Conservation (phyloP, 2,797 vertebrate species). For the Tangara arthus region DNA sequence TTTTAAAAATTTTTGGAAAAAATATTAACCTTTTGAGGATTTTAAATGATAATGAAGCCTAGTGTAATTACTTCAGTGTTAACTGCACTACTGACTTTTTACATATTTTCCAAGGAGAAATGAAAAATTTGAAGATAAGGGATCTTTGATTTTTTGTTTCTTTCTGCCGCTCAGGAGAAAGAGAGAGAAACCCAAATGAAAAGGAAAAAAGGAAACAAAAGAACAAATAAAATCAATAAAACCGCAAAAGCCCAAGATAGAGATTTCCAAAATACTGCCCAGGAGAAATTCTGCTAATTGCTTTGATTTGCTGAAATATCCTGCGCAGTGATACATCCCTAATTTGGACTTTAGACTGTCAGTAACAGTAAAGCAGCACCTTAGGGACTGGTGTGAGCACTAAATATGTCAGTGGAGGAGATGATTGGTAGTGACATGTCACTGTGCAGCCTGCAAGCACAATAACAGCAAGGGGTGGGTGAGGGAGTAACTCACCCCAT, state of each 20-base stretch:
- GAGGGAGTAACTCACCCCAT: neutral
- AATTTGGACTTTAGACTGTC: neutral
- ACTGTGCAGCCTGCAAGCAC: neutral
- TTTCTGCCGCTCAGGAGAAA: neutral
- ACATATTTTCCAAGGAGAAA: neutral
- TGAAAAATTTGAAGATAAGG: neutral
- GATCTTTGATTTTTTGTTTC: neutral
- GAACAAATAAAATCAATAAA: neutral
- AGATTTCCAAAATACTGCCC: neutral
- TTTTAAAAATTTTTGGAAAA: neutral
- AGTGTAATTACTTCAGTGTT: neutral
- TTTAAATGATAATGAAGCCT: neutral
- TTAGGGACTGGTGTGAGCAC: neutral
- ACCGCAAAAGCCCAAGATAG: neutral
- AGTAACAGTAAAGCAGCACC: neutral
- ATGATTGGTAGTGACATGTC: neutral
- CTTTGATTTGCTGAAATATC: neutral
- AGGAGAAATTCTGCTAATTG: neutral
- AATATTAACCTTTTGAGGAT: fast-evolving
- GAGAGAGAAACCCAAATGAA: neutral
- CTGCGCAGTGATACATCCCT: neutral
- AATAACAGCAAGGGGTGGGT: neutral
- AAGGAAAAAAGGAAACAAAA: too few species aligned
- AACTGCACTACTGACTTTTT: neutral
- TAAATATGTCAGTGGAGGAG: neutral